phyloP scores from a whole-genome alignment of 2,797 vertebrate genomes.

The Enteromius unitaeniatus region DNA sequence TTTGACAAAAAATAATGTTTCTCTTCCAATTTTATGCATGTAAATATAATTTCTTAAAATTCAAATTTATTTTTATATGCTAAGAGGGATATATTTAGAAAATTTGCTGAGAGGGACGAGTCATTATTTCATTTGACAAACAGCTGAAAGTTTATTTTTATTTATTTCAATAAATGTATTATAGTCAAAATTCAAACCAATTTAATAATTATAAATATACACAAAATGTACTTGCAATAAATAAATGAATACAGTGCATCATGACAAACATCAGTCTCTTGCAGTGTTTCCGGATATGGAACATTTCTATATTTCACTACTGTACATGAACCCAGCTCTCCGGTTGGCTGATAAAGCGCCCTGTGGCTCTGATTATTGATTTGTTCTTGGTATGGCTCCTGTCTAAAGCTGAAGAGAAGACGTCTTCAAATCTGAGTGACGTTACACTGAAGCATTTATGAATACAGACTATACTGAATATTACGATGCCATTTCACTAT shows the following conservation, averaged over 20 bases:
- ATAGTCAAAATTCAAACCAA: not conserved
- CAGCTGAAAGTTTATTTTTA: too few species aligned
- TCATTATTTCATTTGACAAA: too few species aligned
- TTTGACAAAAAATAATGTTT: too few species aligned
- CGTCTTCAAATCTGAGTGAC: not conserved
- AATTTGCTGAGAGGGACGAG: too few species aligned
- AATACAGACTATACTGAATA: not conserved
- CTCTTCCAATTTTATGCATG: too few species aligned
- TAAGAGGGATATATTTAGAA: too few species aligned
- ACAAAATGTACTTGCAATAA: not conserved
- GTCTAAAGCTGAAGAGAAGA: slow-evolving; percentile 45
- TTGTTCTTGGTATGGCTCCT: slow-evolving; percentile 22
- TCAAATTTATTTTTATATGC: too few species aligned
- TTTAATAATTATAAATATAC: not conserved
- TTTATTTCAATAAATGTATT: too few species aligned
- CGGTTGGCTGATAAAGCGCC: not conserved
- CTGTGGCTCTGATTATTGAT: slow-evolving; percentile 42
- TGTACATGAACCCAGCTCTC: slow-evolving; percentile 11
- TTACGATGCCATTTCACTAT: not conserved
- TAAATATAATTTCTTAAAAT: too few species aligned
- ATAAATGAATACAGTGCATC: not conserved
- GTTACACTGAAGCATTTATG: not conserved
- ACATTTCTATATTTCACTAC: slow-evolving; percentile 4
- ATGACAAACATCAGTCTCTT: not conserved
- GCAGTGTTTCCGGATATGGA: slow-evolving; percentile 21